Base-by-base conservation (phyloP, 2,888 invertebrate species). In the Phalera bucephala region DNA sequence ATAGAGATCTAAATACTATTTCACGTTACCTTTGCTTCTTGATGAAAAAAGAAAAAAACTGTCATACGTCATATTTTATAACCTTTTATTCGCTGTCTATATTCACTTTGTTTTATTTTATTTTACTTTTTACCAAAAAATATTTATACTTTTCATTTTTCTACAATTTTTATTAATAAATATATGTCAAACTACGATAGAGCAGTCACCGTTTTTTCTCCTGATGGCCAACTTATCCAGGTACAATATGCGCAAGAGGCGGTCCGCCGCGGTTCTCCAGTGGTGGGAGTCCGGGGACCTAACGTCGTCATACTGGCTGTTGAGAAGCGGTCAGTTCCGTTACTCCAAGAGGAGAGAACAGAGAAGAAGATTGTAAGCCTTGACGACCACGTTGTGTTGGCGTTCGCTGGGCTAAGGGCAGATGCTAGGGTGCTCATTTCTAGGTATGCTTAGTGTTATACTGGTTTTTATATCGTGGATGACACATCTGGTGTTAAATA, bases 201-300 rank as follows among this genome's bases (percentile, higher is more conserved):
- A 78, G 99, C 99, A 47, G 97, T 99, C 56, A 99, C 99, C 34
- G 99, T 99, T 44, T 99, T 99, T 84, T 99, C 99, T 0, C 99
- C 99, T 0, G 99, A 99, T 81, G 99, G 99, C 0, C 98, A 99
- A 90, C 91, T 99, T 38, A 93, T 99, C 45, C 99, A 99, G 90
- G 99, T 72, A 0, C 98, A 99, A 90, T 99, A 99, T 83, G 99
- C 99, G 3, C 98, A 99, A 80, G 99, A 99, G 91, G 99, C 99
- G 11, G 99, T 99, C 5, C 94, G 97, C 52, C 98, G 96, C 78
- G 99, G 99, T 31, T 71, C 67, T 23, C 72, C 77, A 28, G 74
- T 97, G 95, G 97, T 99, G 40, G 99, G 98, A 26, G 95, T 99
- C 1, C 91, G 97, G 41, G 99, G 99, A 1, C 91, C 93, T 30